phyloP scores from a whole-genome alignment of 1,140 invertebrate genomes.

The Coenobita brevimanus region DNA sequence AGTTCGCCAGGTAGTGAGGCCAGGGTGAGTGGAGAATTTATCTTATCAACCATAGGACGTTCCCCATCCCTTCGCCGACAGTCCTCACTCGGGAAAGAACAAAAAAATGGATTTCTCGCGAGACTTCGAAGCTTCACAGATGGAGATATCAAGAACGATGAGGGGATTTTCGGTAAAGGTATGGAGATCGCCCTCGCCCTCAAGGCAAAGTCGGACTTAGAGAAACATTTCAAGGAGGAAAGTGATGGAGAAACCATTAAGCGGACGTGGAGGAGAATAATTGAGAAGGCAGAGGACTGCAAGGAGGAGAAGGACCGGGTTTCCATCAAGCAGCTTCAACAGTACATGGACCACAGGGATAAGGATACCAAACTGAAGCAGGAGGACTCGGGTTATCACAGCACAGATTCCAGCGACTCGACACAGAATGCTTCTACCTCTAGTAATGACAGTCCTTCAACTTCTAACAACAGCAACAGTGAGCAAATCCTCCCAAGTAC shows the following conservation, averaged over 20 bases:
- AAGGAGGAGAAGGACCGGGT: constrained; percentile 44
- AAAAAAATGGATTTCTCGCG: constrained; percentile 32
- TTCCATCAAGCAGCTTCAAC: constrained; percentile 45
- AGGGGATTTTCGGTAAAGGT: constrained; percentile 26
- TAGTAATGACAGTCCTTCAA: background rate
- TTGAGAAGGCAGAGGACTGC: constrained; percentile 54
- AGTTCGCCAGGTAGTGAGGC: constrained; percentile 45
- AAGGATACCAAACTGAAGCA: constrained; percentile 53
- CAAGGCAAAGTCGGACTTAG: constrained; percentile 52
- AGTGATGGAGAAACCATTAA: constrained; percentile 51
- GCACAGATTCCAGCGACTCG: constrained; percentile 65
- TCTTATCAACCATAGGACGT: constrained; percentile 44
- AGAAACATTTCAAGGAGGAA: constrained; percentile 57
- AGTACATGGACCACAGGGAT: constrained; percentile 45
- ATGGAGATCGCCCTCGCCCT: constrained; percentile 58
- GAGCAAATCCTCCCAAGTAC: too few species aligned
- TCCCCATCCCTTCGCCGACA: constrained; percentile 37
- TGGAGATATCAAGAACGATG: background rate
- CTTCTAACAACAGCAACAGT: background rate
- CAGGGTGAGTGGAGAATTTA: constrained; percentile 54
- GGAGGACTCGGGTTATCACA: constrained; percentile 65
- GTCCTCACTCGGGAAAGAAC: constrained; percentile 40
- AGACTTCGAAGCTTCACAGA: constrained; percentile 12
- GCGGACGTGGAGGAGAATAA: constrained; percentile 55
- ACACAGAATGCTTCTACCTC: background rate